Percentiles rank a stretch among this genome's conserved stretches.
Evolutionary conservation across 2,113 vertebrate species (phyloP).

Genomic region (Nothobranchius furzeri): DNA sequence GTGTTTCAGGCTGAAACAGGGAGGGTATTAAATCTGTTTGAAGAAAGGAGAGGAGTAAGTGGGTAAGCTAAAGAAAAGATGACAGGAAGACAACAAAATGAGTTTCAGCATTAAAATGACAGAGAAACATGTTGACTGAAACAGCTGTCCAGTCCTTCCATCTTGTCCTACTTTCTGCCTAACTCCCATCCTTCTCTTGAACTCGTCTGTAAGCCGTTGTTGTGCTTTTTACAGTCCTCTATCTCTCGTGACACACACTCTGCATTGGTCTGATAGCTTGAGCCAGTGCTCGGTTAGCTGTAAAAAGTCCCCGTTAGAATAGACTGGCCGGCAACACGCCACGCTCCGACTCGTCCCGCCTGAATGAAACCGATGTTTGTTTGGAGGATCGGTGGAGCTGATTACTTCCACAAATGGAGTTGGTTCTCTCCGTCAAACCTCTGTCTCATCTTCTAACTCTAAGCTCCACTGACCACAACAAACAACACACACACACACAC

Average conservation of each 20-base stretch:
- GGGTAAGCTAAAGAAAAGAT: constrained; percentile 12
- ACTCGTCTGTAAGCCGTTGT: constrained; percentile 44
- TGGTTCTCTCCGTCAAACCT: constrained; percentile 39
- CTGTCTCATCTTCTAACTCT: constrained; percentile 37
- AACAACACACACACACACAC: not conserved
- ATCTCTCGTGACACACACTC: constrained; percentile 11
- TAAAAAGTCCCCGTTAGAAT: constrained; percentile 14
- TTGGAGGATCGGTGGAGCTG: constrained; percentile 7
- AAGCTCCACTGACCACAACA: constrained; percentile 21
- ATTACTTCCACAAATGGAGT: constrained; percentile 30
- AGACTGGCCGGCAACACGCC: constrained; percentile 30
- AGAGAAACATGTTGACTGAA: constrained; percentile 27
- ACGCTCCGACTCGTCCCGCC: constrained; percentile 31
- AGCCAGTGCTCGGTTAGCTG: constrained; percentile 46
- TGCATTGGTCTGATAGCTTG: constrained; percentile 41
- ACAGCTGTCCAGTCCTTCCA: constrained; percentile 49
- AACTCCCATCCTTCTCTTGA: constrained; percentile 22
- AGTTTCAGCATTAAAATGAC: constrained; percentile 4
- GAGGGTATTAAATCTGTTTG: constrained; percentile 29
- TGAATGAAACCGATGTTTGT: constrained; percentile 2
- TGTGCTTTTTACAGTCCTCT: constrained; percentile 34
- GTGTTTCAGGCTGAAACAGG: no score
- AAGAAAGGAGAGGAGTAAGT: constrained; percentile 8
- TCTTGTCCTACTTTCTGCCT: constrained; percentile 35
- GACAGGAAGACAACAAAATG: constrained; percentile 38